Base-by-base conservation (phyloP, 2,797 vertebrate genomes). In the Phaenicophaeus curvirostris region DNA sequence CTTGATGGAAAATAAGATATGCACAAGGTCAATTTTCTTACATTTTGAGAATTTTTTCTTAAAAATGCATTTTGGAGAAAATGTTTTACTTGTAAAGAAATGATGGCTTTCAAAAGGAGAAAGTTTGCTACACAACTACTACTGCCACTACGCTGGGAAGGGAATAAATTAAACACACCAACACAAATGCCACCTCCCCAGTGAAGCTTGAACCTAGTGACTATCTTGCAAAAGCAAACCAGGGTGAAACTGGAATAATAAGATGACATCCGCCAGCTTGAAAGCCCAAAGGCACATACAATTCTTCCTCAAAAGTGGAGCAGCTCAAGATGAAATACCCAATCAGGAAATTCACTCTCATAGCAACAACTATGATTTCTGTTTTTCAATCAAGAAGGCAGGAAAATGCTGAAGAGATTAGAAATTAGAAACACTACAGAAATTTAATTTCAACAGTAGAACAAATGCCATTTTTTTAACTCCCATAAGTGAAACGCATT, bases 141-240 rank as follows among this genome's bases (percentile, higher is more conserved):
- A 19, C 4, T 31, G 23, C 50, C 41, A 81, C 35, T 20, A 41
- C 3, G 13, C 19, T 0, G 0, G 11, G 12, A 8, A 20, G 6
- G 15, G 15, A 35, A 23, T 33, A 23, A 42, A 37, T 24, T 31
- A n/a, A 72, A 35, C 11, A 12, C 30, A 90, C 8, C 39, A 68
- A n/a, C n/a, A n/a, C n/a, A n/a, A 85, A 80, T 5, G 84, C 3
- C 12, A 74, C 5, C 3, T 23, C 15, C 1, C 0, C 37, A n/a
- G 9, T 11, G 11, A 61, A 74, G 20, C 8, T 28, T 55, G 67
- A 88, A 61, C 30, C 25, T 37, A 48, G 3, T 65, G 4, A 51
- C 6, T 16, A 27, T 17, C 21, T 33, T 33, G 39, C 14, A n/a
- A 41, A 76, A 67, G 46, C 55, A 80, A 54, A 39, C 1, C 72